phyloP scores from a whole-genome alignment of 2,888 invertebrate genomes.

The Melikaiella ostensackeni region DNA sequence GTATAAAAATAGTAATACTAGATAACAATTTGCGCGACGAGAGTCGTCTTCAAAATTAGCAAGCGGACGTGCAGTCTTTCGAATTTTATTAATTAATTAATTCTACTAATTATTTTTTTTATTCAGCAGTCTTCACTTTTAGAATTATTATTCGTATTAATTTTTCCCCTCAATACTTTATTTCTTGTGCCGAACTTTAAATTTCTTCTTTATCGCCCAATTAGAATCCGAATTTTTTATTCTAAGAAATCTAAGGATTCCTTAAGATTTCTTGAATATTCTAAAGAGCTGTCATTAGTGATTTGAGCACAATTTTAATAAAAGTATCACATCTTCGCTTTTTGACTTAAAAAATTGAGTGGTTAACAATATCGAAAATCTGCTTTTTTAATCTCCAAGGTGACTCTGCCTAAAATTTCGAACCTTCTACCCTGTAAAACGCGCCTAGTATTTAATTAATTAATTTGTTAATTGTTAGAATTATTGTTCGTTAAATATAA shows the following conservation, averaged over 20 bases:
- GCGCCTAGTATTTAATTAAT: slow-evolving; percentile 17
- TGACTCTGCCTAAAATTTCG: not conserved
- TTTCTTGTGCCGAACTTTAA: no score
- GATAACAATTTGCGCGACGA: slow-evolving; percentile 21
- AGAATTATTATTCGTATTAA: not conserved
- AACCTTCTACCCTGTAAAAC: slow-evolving; percentile 30
- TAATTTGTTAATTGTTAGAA: not conserved
- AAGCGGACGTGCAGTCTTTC: slow-evolving; percentile 25
- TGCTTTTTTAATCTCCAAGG: slow-evolving; percentile 11
- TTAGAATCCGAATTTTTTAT: not conserved
- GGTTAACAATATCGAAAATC: not conserved
- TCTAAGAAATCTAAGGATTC: not conserved
- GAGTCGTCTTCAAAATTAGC: slow-evolving; percentile 20
- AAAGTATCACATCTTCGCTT: slow-evolving; percentile 14
- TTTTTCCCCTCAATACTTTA: not conserved
- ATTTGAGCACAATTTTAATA: slow-evolving; percentile 17
- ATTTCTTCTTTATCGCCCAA: not conserved
- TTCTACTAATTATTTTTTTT: not conserved
- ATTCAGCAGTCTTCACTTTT: slow-evolving; percentile 18
- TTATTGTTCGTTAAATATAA: slow-evolving; percentile 5
- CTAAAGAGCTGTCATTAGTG: not conserved
- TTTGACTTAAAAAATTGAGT: not conserved
- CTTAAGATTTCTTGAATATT: not conserved
- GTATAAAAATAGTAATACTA: slow-evolving; percentile 28
- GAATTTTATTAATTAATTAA: slow-evolving; percentile 8